phyloP scores from a whole-genome alignment of 2,113 vertebrate species.

The Charadrius vociferus region DNA sequence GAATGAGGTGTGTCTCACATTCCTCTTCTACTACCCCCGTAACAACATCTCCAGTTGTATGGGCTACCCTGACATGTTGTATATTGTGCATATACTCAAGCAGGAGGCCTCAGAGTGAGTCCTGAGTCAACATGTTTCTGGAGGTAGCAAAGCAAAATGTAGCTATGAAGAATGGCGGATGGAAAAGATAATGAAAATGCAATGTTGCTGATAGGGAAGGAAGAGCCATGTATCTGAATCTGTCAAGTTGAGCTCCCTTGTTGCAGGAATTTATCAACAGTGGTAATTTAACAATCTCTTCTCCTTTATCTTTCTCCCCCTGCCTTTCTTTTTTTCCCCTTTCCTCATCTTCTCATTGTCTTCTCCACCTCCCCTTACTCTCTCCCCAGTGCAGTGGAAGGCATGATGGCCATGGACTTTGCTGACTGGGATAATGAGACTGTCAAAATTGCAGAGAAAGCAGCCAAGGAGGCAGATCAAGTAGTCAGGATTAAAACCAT shows the following conservation, averaged over 20 bases:
- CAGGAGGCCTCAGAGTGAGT: conserved; percentile 68
- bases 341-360: background rate
- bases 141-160: background rate
- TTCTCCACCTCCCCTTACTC: background rate
- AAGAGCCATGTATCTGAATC: background rate
- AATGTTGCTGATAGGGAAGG: background rate
- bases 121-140: background rate
- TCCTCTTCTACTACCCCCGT: conserved; percentile 82
- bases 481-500: conserved; percentile 57
- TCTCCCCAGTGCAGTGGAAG: conserved; percentile 54
- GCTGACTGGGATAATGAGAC: conserved; percentile 68
- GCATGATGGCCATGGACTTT: conserved; percentile 41
- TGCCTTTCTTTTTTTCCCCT: background rate
- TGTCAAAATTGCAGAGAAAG: conserved; percentile 56
- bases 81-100: background rate
- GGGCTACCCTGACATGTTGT: conserved; percentile 65
- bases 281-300: background rate
- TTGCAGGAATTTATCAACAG: background rate
- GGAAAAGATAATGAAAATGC: background rate
- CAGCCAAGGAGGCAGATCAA: conserved; percentile 62
- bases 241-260: background rate
- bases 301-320: background rate
- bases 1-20: conserved; percentile 85
- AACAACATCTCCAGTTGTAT: conserved; percentile 74
- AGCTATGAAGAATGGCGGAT: background rate